phyloP scores from a whole-genome alignment of 23 tunicate species.

The Trididemnum clinides region DNA sequence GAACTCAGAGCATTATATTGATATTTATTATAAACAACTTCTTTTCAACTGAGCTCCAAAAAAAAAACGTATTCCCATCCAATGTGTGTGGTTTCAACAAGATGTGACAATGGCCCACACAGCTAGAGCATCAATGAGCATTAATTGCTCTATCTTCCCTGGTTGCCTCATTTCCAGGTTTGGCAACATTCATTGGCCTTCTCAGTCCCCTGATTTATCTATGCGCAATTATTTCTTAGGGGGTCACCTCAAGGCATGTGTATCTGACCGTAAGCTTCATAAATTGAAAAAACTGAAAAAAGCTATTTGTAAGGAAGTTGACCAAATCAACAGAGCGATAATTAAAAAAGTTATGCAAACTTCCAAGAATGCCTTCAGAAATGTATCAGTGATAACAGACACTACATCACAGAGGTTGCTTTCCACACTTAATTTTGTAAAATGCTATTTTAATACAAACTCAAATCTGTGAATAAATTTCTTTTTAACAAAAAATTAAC shows the following conservation, averaged over 20 bases:
- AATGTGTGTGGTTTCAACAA: background rate
- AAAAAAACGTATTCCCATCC: background rate
- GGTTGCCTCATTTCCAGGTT: too few relatives aligned
- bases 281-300: background rate
- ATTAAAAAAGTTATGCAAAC: background rate
- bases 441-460: too few relatives aligned
- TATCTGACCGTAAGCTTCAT: background rate
- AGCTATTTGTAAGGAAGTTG: background rate
- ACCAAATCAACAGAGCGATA: background rate
- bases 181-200: too few relatives aligned
- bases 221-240: background rate
- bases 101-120: background rate
- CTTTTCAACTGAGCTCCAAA: background rate
- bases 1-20: background rate
- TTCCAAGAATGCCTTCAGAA: background rate
- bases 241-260: background rate
- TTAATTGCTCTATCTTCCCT: background rate
- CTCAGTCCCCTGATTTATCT: background rate
- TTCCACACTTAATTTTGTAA: too few relatives aligned
- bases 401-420: background rate
- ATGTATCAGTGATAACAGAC: background rate
- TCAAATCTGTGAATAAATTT: background rate
- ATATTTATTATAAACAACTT: background rate
- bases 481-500: background rate
- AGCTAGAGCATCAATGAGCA: background rate